A percentile compares a stretch with the other conserved stretches of the same genome.
phyloP scores from a whole-genome alignment of 2,888 invertebrate genomes.

The Lasioglossum morio region DNA sequence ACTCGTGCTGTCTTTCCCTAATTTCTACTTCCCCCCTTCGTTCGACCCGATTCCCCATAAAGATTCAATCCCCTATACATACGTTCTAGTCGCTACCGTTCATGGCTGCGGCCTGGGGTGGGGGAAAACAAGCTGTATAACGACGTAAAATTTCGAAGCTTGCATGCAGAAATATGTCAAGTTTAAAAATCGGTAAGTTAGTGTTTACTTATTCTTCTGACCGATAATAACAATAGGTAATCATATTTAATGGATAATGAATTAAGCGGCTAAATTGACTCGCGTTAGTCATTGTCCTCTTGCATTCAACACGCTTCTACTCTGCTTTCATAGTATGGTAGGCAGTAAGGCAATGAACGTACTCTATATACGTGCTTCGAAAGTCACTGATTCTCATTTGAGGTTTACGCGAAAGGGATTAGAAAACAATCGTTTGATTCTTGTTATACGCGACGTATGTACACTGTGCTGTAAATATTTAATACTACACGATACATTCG shows the following conservation, averaged over 20 bases:
- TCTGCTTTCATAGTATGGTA: conserved; percentile 60
- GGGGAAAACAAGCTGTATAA: conserved; percentile 82
- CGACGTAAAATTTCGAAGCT: conserved; percentile 71
- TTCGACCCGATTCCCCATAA: conserved; percentile 66
- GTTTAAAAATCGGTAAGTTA: conserved; percentile 87
- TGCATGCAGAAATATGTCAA: conserved; percentile 87
- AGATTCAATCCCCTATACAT: conserved; percentile 72
- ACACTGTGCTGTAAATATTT: conserved; percentile 36
- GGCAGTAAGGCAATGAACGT: conserved; percentile 57
- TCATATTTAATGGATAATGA: conserved; percentile 22
- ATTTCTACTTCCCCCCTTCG: conserved; percentile 67
- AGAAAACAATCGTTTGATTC: conserved; percentile 22
- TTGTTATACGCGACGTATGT: neutral
- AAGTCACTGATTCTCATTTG: conserved; percentile 33
- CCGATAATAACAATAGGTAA: conserved; percentile 10
- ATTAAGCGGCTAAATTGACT: conserved; percentile 46
- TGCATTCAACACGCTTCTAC: conserved; percentile 57
- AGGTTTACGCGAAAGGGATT: conserved; percentile 25
- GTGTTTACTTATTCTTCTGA: conserved; percentile 19
- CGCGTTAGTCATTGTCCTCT: conserved; percentile 51
- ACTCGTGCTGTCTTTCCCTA: conserved; percentile 71
- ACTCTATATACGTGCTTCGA: conserved; percentile 58
- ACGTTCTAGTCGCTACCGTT: conserved; percentile 73
- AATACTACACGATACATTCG: conserved; percentile 16
- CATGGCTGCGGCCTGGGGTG: conserved; percentile 79